phyloP scores from a whole-genome alignment of 1,140 invertebrate species.

The Archivesica marissinica region DNA sequence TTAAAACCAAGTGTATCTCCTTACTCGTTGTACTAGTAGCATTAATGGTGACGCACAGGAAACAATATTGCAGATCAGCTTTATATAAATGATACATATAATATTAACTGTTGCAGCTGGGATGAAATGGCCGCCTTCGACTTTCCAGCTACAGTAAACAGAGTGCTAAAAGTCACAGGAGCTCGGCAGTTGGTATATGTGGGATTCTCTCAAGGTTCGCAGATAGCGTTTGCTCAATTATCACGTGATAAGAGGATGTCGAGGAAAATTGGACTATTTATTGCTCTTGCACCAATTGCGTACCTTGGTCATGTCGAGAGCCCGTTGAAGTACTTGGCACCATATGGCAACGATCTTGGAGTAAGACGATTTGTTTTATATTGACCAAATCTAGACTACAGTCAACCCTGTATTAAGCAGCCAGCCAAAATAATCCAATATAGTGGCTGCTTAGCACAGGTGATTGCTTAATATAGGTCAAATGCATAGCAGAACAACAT shows the following conservation, averaged over 20 bases:
- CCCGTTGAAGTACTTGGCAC: constrained; percentile 85
- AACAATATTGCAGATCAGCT: too few species aligned
- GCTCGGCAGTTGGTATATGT: constrained; percentile 87
- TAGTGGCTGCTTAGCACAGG: too few species aligned
- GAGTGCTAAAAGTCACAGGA: constrained; percentile 86
- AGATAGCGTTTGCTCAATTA: constrained; percentile 83
- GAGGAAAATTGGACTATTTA: constrained; percentile 78
- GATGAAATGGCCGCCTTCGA: constrained; percentile 92
- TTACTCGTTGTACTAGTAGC: background rate
- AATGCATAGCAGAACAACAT: too few species aligned
- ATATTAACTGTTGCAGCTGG: constrained; percentile 84
- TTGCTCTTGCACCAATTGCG: constrained; percentile 90
- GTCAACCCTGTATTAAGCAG: too few species aligned
- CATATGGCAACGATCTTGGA: constrained; percentile 79
- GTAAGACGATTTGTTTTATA: too few species aligned
- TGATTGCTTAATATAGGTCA: too few species aligned
- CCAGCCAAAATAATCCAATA: too few species aligned
- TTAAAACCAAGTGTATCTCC: background rate
- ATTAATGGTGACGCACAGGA: background rate
- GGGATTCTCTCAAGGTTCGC: constrained; percentile 89
- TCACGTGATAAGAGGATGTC: constrained; percentile 69
- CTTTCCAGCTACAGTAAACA: constrained; percentile 88
- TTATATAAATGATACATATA: too few species aligned
- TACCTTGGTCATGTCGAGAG: constrained; percentile 89
- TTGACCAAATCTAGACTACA: too few species aligned